These are phyloP conservation scores for Tromatobia lineatoria DNA, from an alignment of 2,888 invertebrate genomes.

Conservation along the genomic window DNA sequence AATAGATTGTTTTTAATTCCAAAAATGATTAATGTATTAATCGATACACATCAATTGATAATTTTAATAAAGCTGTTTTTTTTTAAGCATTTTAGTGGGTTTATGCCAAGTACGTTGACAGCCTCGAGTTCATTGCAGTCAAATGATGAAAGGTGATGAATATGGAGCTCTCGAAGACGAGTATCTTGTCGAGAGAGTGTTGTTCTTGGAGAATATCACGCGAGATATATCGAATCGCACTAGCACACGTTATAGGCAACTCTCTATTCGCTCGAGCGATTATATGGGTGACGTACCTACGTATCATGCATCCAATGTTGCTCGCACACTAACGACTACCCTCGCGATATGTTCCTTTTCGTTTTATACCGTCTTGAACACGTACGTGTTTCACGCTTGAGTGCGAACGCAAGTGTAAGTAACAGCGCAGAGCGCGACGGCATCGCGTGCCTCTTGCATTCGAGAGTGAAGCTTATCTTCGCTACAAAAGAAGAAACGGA, in stretches of 20 bases:
- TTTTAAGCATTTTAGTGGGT: neutral
- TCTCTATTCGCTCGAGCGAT: slow-evolving; percentile 63
- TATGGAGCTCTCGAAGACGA: slow-evolving; percentile 10
- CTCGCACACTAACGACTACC: slow-evolving; percentile 49
- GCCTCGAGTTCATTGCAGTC: neutral
- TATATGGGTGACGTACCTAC: slow-evolving; percentile 65
- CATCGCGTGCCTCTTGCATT: slow-evolving; percentile 57
- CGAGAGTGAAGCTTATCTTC: slow-evolving; percentile 60
- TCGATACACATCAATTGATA: neutral
- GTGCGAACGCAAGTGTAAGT: slow-evolving; percentile 72
- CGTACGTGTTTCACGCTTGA: slow-evolving; percentile 69
- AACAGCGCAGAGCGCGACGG: slow-evolving; percentile 62
- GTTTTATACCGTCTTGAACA: slow-evolving; percentile 18
- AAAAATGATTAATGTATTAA: neutral
- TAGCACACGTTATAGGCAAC: slow-evolving; percentile 15
- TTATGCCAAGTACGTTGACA: neutral
- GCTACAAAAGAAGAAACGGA: slow-evolving; percentile 25
- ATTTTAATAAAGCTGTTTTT: neutral
- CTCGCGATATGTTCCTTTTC: slow-evolving; percentile 62
- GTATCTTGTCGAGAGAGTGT: neutral
- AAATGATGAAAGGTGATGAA: slow-evolving; percentile 36
- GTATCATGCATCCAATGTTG: slow-evolving; percentile 30
- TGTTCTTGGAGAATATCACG: slow-evolving; percentile 32
- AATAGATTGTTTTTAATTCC: too few species aligned
- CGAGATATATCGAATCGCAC: slow-evolving; percentile 40